phyloP scores from a whole-genome alignment of 2,888 invertebrate genomes.

The Amitus sp. region DNA sequence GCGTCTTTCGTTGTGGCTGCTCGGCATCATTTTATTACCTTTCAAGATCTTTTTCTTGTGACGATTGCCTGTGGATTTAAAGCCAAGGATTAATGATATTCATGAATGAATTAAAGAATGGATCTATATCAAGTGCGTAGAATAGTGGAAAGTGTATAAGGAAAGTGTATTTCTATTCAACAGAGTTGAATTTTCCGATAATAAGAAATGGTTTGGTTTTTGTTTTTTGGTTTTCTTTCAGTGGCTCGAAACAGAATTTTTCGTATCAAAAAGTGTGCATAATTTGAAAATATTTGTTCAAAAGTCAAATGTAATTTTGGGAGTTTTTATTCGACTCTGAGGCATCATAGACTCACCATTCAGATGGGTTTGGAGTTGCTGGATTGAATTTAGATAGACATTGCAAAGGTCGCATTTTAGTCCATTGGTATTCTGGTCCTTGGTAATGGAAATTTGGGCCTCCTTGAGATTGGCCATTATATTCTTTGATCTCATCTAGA shows the following conservation, averaged over 20 bases:
- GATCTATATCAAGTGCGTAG: no score
- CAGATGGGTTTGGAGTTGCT: slow-evolving; percentile 66
- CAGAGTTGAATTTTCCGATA: no score
- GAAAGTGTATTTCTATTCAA: no score
- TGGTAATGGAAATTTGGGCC: slow-evolving; percentile 59
- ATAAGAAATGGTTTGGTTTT: neutral
- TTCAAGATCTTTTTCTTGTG: neutral
- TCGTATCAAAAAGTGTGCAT: no score
- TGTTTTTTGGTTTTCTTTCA: neutral
- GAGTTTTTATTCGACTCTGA: no score
- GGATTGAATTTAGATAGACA: slow-evolving; percentile 66
- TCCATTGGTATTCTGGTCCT: slow-evolving; percentile 60
- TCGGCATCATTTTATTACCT: neutral
- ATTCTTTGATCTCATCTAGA: slow-evolving; percentile 59
- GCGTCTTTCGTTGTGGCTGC: slow-evolving; percentile 44
- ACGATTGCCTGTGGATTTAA: neutral
- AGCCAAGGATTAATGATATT: neutral
- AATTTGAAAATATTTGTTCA: no score
- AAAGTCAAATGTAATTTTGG: neutral
- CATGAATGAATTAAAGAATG: no score
- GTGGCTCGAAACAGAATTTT: no score
- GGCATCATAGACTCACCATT: slow-evolving; percentile 61
- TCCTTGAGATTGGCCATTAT: slow-evolving; percentile 62
- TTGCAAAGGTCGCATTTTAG: slow-evolving; percentile 66
- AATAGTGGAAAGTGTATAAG: no score